Conservation (phyloP, 2,797 vertebrate genomes). For the Thalassophryne amazonica region DNA sequence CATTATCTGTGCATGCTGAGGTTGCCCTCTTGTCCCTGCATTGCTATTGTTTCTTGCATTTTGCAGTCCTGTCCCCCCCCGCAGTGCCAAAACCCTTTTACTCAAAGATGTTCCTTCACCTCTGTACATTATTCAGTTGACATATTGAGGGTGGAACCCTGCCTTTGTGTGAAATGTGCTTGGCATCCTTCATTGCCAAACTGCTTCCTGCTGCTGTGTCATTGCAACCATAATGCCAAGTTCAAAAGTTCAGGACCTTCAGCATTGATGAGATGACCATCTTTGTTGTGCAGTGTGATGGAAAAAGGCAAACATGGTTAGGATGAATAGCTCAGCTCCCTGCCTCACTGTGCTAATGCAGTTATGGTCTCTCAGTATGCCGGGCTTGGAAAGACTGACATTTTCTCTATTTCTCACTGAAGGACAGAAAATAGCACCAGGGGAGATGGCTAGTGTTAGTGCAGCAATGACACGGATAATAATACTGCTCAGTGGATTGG, state of each 20-base stretch:
- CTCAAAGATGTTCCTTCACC: slow-evolving; percentile 62
- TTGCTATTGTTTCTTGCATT: slow-evolving; percentile 55
- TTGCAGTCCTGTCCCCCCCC: slow-evolving; percentile 24
- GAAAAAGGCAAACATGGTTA: slow-evolving; percentile 71
- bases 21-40: slow-evolving; percentile 28
- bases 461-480: slow-evolving; percentile 55
- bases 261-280: slow-evolving; percentile 63
- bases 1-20: slow-evolving; percentile 27
- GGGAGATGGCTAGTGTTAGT: slow-evolving; percentile 63
- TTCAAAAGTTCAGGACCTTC: slow-evolving; percentile 76
- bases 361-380: slow-evolving; percentile 65
- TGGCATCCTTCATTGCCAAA: slow-evolving; percentile 37
- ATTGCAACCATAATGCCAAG: slow-evolving; percentile 64
- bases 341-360: slow-evolving; percentile 70
- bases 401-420: slow-evolving; percentile 72
- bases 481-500: slow-evolving; percentile 47
- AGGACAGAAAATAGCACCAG: slow-evolving; percentile 63
- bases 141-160: slow-evolving; percentile 60
- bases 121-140: slow-evolving; percentile 66
- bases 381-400: slow-evolving; percentile 55
- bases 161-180: slow-evolving; percentile 52
- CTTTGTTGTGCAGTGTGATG: slow-evolving; percentile 64
- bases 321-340: slow-evolving; percentile 62
- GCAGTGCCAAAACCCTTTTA: slow-evolving; percentile 51
- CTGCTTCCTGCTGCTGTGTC: slow-evolving; percentile 60